phyloP scores from a whole-genome alignment of 2,113 vertebrate genomes.

The Cheilinus undulatus region DNA sequence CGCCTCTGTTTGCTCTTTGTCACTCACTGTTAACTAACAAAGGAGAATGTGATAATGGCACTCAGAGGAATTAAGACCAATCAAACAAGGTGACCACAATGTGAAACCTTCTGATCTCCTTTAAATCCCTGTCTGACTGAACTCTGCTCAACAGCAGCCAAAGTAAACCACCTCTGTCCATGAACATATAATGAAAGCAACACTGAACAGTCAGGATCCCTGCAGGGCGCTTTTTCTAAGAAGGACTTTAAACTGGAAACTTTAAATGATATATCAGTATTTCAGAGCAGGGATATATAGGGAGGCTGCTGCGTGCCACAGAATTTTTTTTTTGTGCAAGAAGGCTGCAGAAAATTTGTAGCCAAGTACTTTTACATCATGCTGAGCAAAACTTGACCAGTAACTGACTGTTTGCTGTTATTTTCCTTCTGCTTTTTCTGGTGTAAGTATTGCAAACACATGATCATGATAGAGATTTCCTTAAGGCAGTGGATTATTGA shows the following conservation, averaged over 20 bases:
- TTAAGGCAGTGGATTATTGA: too few species aligned
- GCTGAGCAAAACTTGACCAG: constrained; percentile 4
- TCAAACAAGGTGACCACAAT: constrained; percentile 71
- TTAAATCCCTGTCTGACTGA: constrained; percentile 59
- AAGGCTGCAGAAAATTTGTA: constrained; percentile 34
- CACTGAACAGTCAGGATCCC: constrained; percentile 29
- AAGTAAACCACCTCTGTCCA: constrained; percentile 54
- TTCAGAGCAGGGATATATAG: constrained; percentile 43
- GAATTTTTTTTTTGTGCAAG: constrained; percentile 28
- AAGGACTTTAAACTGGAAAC: constrained; percentile 44
- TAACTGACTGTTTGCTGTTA: too few species aligned
- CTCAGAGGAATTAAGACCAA: constrained; percentile 71
- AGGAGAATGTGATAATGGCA: constrained; percentile 45
- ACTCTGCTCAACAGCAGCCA: constrained; percentile 43
- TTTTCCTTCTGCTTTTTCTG: too few species aligned
- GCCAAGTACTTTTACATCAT: constrained; percentile 28
- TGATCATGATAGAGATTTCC: too few species aligned
- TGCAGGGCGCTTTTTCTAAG: constrained; percentile 58
- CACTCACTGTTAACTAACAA: constrained; percentile 63
- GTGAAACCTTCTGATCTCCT: constrained; percentile 68
- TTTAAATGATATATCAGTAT: constrained; percentile 50
- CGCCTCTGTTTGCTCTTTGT: constrained; percentile 47
- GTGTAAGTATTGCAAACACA: too few species aligned
- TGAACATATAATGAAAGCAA: constrained; percentile 34
- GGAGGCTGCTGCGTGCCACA: constrained; percentile 20